These are phyloP conservation scores for Botia kubotai DNA, from an alignment of 2,797 vertebrate genomes.

Conservation along the genomic window DNA sequence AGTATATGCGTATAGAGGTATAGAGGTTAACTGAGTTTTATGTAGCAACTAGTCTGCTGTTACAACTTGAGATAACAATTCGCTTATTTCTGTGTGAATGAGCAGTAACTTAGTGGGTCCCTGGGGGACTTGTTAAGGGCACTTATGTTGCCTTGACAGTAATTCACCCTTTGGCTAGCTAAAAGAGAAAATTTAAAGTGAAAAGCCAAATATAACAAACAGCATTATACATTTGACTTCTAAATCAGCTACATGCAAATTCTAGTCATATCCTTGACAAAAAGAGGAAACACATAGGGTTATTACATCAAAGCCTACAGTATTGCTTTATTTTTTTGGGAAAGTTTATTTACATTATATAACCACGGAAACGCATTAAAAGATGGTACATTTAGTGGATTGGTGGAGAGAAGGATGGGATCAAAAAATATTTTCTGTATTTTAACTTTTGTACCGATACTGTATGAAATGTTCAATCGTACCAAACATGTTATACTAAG, in stretches of 20 bases:
- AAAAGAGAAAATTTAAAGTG: background rate
- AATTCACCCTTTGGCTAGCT: background rate
- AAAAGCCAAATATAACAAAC: background rate
- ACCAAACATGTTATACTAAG: background rate
- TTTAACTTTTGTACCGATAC: background rate
- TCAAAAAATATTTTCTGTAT: background rate
- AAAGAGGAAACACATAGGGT: background rate
- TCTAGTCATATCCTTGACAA: background rate
- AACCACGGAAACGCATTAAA: background rate
- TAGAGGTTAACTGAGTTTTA: constrained; percentile 10
- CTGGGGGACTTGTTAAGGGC: constrained; percentile 43
- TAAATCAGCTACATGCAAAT: background rate
- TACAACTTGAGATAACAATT: constrained; percentile 9
- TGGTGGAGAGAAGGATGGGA: background rate
- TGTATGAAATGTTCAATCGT: background rate
- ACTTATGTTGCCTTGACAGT: background rate
- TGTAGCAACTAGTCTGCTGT: background rate
- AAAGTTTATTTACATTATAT: background rate
- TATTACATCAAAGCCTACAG: background rate
- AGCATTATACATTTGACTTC: background rate
- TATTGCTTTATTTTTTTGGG: background rate
- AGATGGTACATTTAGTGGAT: background rate
- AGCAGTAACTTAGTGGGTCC: constrained; percentile 24
- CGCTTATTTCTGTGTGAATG: constrained; percentile 26
- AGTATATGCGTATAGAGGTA: background rate